Evolutionary conservation across 1,140 invertebrate genomes (phyloP).

Genomic region (Lepidurus couesii): DNA sequence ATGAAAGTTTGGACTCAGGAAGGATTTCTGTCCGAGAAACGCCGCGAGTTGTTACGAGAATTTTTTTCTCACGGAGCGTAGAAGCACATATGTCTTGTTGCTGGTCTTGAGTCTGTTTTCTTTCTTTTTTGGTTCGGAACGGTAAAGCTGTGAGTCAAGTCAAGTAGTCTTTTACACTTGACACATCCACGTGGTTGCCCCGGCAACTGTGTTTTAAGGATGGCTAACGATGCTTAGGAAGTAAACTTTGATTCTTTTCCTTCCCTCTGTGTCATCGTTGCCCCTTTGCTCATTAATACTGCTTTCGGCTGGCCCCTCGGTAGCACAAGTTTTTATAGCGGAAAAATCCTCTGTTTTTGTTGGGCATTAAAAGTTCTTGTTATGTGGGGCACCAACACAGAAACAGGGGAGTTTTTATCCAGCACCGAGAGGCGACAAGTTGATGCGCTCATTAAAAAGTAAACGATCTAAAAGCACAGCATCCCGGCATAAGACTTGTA

Average conservation of each 20-base stretch:
- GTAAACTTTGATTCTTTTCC: not conserved
- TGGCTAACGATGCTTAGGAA: constrained; percentile 17
- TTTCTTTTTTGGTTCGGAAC: not conserved
- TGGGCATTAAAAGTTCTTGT: constrained; percentile 8
- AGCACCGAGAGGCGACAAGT: not conserved
- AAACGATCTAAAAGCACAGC: constrained; percentile 22
- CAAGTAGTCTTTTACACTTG: constrained; percentile 22
- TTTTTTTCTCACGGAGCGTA: not conserved
- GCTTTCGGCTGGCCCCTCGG: constrained; percentile 1
- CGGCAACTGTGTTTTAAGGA: constrained; percentile 13
- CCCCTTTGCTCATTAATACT: not conserved
- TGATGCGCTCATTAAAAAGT: constrained; percentile 11
- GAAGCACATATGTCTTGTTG: not conserved
- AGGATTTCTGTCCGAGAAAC: not conserved
- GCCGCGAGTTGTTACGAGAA: not conserved
- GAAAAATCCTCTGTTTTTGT: not conserved
- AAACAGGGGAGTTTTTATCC: not conserved
- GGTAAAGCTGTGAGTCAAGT: not conserved
- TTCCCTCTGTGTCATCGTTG: not conserved
- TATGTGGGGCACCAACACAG: not conserved
- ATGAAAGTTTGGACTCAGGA: too few species aligned
- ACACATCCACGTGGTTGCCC: not conserved
- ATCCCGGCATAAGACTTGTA: not conserved
- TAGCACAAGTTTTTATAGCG: not conserved
- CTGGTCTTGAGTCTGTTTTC: not conserved